phyloP scores from a whole-genome alignment of 2,797 vertebrate genomes.

The Threskiornis aethiopicus region DNA sequence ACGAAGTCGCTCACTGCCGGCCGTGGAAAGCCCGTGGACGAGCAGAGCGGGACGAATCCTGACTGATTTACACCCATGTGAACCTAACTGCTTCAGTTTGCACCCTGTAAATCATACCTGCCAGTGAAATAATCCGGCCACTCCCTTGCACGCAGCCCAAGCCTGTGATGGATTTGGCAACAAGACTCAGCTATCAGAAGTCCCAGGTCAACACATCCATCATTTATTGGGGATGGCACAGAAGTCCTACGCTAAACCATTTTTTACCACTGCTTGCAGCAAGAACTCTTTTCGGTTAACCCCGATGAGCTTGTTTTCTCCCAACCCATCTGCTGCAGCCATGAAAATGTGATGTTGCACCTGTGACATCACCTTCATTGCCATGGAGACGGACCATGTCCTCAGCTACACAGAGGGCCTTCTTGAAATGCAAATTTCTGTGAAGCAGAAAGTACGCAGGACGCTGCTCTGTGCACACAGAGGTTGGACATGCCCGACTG shows the following conservation, averaged over 20 bases:
- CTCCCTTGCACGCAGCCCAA: background rate
- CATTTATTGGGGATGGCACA: background rate
- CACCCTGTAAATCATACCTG: constrained; percentile 4
- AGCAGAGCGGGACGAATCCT: background rate
- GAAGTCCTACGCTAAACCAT: background rate
- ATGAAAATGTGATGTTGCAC: background rate
- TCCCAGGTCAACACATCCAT: background rate
- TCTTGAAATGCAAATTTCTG: background rate
- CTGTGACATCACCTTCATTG: background rate
- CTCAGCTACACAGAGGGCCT: background rate
- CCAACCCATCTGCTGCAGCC: background rate
- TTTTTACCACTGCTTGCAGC: background rate
- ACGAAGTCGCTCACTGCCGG: background rate
- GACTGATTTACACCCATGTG: background rate
- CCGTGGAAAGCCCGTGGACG: accelerated
- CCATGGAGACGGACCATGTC: background rate
- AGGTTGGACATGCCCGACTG: accelerated
- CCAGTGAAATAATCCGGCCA: background rate
- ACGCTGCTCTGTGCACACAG: too few relatives aligned
- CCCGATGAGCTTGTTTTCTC: background rate
- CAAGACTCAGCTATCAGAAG: background rate
- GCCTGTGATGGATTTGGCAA: background rate
- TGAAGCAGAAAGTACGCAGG: background rate
- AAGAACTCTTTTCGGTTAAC: background rate
- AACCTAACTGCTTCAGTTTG: background rate